Evolutionary conservation across 2,113 vertebrate genomes (phyloP).

Genomic region (Camelus bactrianus): DNA sequence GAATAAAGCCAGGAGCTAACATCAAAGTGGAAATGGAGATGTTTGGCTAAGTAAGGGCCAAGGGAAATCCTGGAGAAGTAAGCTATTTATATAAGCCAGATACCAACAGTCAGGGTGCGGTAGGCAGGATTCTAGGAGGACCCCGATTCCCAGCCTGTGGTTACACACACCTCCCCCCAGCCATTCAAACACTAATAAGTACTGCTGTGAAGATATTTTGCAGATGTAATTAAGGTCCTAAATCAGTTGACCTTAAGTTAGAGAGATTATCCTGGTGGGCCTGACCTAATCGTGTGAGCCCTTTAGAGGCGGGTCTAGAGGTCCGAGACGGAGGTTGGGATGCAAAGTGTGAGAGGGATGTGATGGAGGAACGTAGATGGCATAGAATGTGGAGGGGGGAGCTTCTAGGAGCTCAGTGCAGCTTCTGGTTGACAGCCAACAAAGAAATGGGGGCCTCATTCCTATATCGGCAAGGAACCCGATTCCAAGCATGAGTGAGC

Average conservation of each 20-base stretch:
- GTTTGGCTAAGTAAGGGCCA: neutral
- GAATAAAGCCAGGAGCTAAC: neutral
- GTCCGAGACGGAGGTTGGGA: neutral
- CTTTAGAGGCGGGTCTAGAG: neutral
- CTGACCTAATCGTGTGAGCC: neutral
- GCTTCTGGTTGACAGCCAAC: neutral
- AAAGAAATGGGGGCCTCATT: neutral
- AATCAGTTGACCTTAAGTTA: neutral
- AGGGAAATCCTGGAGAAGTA: neutral
- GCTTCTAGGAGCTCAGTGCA: neutral
- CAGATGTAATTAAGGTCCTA: neutral
- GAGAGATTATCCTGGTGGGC: neutral
- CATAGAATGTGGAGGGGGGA: accelerated
- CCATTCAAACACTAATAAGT: neutral
- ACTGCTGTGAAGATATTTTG: neutral
- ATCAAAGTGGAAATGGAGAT: neutral
- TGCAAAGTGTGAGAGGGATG: neutral
- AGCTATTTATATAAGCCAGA: neutral
- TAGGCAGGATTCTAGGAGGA: neutral
- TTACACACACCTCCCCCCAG: neutral
- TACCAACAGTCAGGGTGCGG: neutral
- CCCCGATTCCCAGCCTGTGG: neutral
- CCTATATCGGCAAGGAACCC: neutral
- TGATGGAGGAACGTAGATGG: neutral
- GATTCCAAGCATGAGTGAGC: neutral